Percentiles rank a stretch among this genome's conserved stretches.
These are phyloP conservation scores for Coelopa pilipes DNA, from an alignment of 2,888 invertebrate species.

Conservation along the genomic window DNA sequence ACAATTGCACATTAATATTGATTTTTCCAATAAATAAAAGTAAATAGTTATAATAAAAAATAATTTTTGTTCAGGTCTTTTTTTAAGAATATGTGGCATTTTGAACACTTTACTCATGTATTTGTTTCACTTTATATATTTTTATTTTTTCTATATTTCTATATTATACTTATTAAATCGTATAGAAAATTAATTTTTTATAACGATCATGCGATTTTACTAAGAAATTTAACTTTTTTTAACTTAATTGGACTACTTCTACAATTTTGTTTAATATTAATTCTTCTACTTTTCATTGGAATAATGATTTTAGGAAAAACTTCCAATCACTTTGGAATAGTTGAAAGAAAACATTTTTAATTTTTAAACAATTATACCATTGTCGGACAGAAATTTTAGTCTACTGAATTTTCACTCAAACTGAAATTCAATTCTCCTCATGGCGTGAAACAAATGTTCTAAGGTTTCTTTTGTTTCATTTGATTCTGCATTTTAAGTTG, in stretches of 20 bases:
- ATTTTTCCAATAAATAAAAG: slow-evolving; percentile 59
- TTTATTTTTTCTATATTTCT: not conserved
- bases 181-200: too few species aligned
- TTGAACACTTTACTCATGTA: slow-evolving; percentile 45
- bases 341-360: not conserved
- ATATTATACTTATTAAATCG: not conserved
- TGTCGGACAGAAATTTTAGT: slow-evolving; percentile 18
- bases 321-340: not conserved
- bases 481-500: slow-evolving; percentile 39
- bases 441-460: slow-evolving; percentile 58
- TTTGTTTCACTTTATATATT: not conserved
- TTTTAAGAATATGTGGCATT: slow-evolving; percentile 54
- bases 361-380: not conserved
- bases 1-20: slow-evolving; percentile 62
- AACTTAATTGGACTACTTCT: slow-evolving; percentile 34
- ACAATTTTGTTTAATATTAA: slow-evolving; percentile 42
- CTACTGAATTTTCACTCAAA: slow-evolving; percentile 32
- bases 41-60: slow-evolving; percentile 54
- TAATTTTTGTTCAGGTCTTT: slow-evolving; percentile 53
- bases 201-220: too few species aligned
- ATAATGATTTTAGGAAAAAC: not conserved
- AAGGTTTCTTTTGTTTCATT: slow-evolving; percentile 53
- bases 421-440: slow-evolving; percentile 32
- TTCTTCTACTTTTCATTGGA: not conserved
- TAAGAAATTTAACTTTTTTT: too few species aligned